Evolutionary conservation across 2,888 invertebrate species (phyloP).

Genomic region (Priocnemis perturbator): DNA sequence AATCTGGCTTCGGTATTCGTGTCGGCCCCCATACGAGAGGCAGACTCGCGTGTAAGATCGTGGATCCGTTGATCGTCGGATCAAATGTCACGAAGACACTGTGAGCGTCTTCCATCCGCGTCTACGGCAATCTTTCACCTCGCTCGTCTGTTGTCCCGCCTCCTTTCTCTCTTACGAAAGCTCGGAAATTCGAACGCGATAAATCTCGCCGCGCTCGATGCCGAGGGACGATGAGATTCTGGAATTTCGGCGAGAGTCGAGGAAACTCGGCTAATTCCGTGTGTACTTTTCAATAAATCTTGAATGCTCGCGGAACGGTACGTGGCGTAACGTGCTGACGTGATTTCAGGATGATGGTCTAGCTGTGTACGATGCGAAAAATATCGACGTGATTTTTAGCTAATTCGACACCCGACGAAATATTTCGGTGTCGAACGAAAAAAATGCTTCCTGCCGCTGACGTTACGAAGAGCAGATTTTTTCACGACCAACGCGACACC

Average conservation of each 20-base stretch:
- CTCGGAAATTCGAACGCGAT: slow-evolving; percentile 37
- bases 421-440: background rate
- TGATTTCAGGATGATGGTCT: too few species aligned
- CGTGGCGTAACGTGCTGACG: too few species aligned
- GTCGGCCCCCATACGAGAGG: slow-evolving; percentile 19
- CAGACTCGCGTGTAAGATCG: slow-evolving; percentile 27
- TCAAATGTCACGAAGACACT: slow-evolving; percentile 55
- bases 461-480: too few species aligned
- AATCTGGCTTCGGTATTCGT: slow-evolving; percentile 36
- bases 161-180: slow-evolving; percentile 57
- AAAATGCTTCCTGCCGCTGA: too few species aligned
- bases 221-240: background rate
- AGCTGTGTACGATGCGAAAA: too few species aligned
- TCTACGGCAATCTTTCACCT: slow-evolving; percentile 38
- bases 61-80: slow-evolving; percentile 33
- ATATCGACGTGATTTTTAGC: too few species aligned
- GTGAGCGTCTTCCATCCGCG: slow-evolving; percentile 42
- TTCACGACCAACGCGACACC: slow-evolving; percentile 1
- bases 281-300: too few species aligned
- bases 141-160: slow-evolving; percentile 25
- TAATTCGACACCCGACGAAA: background rate
- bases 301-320: too few species aligned
- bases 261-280: too few species aligned
- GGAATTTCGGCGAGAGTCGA: too few species aligned
- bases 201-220: slow-evolving; percentile 9